Evolutionary conservation across 2,797 vertebrate genomes (phyloP).

Genomic region (Eulemur albifrons): DNA sequence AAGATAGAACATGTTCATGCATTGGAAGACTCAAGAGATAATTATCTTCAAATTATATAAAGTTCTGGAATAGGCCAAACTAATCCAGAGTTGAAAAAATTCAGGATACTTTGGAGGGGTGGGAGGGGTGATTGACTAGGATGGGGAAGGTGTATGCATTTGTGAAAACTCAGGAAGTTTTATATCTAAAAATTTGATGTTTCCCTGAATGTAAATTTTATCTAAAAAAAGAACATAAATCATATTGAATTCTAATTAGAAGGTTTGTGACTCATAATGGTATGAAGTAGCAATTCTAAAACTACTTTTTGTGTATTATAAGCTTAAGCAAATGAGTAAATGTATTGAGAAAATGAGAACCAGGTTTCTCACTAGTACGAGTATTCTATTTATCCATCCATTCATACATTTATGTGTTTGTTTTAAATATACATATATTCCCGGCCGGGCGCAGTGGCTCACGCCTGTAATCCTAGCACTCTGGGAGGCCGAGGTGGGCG

Average conservation of each 20-base stretch:
- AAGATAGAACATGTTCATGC: not conserved
- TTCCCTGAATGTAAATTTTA: not conserved
- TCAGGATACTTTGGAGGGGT: not conserved
- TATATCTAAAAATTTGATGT: not conserved
- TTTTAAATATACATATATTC: not conserved
- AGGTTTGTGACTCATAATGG: not conserved
- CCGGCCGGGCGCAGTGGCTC: too few species aligned
- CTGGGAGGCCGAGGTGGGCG: too few species aligned
- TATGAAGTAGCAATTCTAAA: not conserved
- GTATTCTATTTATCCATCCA: not conserved
- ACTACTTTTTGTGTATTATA: not conserved
- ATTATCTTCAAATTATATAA: not conserved
- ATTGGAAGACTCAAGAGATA: not conserved
- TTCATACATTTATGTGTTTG: not conserved
- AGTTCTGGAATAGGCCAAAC: not conserved
- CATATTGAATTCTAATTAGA: not conserved
- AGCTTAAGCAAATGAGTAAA: not conserved
- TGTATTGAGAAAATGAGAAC: not conserved
- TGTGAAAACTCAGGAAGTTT: not conserved
- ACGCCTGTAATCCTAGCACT: too few species aligned
- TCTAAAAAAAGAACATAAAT: slow-evolving; percentile 6
- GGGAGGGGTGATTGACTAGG: not conserved
- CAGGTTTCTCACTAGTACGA: not conserved
- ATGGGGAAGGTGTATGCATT: not conserved
- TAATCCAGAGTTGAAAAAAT: not conserved